Conservation (phyloP, 2,888 invertebrate genomes). For the Rhamphomyia laevipes region DNA sequence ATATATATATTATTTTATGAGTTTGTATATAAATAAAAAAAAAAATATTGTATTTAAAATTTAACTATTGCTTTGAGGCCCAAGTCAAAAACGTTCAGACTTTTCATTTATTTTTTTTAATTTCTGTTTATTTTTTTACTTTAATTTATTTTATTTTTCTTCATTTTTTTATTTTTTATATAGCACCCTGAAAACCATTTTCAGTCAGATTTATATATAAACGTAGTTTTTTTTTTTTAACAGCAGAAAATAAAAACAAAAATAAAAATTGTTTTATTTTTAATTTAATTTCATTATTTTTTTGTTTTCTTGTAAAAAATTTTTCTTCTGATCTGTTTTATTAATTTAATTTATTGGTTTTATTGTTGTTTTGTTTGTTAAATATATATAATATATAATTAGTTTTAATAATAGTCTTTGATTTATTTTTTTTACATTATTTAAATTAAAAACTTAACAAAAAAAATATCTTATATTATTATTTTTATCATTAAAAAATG, state of each 20-base stretch:
- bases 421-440: not conserved
- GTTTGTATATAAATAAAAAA: constrained; percentile 12
- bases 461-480: not conserved
- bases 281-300: not conserved
- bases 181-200: constrained; percentile 40
- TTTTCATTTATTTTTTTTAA: constrained; percentile 17
- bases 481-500: not conserved
- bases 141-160: constrained; percentile 6
- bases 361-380: not conserved
- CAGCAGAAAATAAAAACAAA: too few species aligned
- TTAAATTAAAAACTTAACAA: constrained; percentile 2
- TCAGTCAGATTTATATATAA: constrained; percentile 29
- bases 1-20: constrained; percentile 13
- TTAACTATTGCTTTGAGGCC: constrained; percentile 6
- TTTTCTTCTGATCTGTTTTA: not conserved
- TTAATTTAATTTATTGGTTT: not conserved
- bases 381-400: not conserved
- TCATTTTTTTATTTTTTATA: constrained; percentile 16
- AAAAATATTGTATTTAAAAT: not conserved
- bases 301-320: not conserved
- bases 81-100: constrained; percentile 38
- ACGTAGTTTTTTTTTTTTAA: constrained; percentile 2
- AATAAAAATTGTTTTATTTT: constrained; percentile 5
- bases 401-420: not conserved
- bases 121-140: not conserved